Percentiles rank a stretch among this genome's conserved stretches.
Conservation (phyloP, 1,140 invertebrate genomes). For the Drosophila gunungcola region DNA sequence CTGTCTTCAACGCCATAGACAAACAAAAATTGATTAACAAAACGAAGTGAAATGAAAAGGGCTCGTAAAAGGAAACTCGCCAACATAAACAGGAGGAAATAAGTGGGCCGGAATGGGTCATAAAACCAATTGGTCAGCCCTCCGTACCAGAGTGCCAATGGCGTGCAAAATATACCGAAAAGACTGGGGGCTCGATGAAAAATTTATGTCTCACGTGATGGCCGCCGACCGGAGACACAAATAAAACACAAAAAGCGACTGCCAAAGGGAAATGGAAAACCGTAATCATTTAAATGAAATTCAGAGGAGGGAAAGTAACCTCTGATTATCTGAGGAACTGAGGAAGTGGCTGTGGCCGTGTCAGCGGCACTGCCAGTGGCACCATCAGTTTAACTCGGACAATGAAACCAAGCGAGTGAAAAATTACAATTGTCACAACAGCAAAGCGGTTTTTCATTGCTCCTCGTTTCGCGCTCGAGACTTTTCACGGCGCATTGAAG, state of each 20-base stretch:
- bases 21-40: constrained; percentile 72
- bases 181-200: constrained; percentile 58
- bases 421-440: constrained; percentile 82
- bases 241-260: constrained; percentile 5
- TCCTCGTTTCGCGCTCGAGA: constrained; percentile 26
- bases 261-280: constrained; percentile 48
- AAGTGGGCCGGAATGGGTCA: constrained; percentile 35
- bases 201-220: constrained; percentile 65
- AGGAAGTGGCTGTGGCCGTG: constrained; percentile 31
- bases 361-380: constrained; percentile 17
- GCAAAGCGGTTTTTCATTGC: constrained; percentile 80
- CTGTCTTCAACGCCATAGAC: constrained; percentile 7
- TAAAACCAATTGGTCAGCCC: constrained; percentile 72
- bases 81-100: constrained; percentile 35
- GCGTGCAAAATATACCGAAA: constrained; percentile 72
- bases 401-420: constrained; percentile 77
- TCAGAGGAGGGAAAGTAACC: constrained; percentile 40
- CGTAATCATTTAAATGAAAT: constrained; percentile 77
- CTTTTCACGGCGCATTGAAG: constrained; percentile 75
- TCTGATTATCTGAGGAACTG: constrained; percentile 38
- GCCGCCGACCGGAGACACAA: constrained; percentile 25
- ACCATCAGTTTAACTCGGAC: constrained; percentile 50
- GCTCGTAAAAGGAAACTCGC: constrained; percentile 66
- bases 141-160: constrained; percentile 54
- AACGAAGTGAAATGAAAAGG: constrained; percentile 71